Conservation (phyloP, 1,140 invertebrate genomes). For the Penaeus vannamei region DNA sequence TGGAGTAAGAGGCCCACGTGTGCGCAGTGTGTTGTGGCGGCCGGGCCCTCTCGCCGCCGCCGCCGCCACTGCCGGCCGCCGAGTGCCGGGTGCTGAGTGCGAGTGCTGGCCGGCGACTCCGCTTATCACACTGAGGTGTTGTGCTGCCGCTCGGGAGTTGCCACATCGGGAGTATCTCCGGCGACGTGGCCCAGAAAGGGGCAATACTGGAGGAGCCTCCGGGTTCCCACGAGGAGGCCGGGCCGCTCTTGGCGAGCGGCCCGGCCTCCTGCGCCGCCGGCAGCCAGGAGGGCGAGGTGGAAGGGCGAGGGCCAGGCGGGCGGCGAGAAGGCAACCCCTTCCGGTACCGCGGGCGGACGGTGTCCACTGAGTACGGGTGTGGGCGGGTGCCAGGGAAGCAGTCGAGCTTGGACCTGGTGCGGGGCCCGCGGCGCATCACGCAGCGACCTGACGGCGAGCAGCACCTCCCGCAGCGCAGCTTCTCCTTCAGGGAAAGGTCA, state of each 20-base stretch:
- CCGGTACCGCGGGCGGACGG: not conserved
- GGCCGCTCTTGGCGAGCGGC: not conserved
- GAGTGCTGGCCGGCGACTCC: not conserved
- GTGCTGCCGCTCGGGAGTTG: not conserved
- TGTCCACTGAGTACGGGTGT: conserved; percentile 18
- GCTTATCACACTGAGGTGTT: not conserved
- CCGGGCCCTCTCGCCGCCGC: no score
- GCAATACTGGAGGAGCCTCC: conserved; percentile 52
- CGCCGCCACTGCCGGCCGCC: no score
- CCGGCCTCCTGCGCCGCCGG: conserved; percentile 1
- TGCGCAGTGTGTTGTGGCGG: no score
- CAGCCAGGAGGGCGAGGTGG: not conserved
- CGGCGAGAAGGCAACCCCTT: conserved; percentile 34
- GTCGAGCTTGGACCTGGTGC: conserved; percentile 17
- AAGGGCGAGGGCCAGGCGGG: not conserved
- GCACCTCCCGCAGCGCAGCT: conserved; percentile 41
- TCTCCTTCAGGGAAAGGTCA: conserved; percentile 57
- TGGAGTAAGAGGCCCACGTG: no score
- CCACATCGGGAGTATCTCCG: not conserved
- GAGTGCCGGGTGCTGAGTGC: no score
- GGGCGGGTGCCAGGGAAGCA: conserved; percentile 45
- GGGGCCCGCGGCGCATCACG: conserved; percentile 31
- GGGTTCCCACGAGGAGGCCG: conserved; percentile 43
- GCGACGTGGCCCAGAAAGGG: conserved; percentile 38
- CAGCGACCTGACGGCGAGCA: conserved; percentile 21